Percentiles rank a stretch among this genome's conserved stretches.
Evolutionary conservation across 2,113 vertebrate species (phyloP).

Genomic region (Eidolon helvum): DNA sequence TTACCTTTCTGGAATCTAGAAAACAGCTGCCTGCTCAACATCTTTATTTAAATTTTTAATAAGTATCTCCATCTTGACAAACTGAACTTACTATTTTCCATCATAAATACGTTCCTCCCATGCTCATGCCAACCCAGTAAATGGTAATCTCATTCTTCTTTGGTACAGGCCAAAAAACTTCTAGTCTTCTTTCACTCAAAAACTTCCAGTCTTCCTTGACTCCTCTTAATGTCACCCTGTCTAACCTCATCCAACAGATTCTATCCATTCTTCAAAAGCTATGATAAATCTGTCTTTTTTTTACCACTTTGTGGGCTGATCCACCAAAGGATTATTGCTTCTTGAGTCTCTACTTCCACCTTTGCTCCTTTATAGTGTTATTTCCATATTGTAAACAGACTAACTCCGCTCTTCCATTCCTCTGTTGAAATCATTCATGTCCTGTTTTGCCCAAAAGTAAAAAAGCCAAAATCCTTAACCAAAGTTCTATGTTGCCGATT

Average conservation of each 20-base stretch:
- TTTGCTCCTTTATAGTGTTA: not conserved
- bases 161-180: not conserved
- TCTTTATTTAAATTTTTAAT: constrained; percentile 28
- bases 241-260: not conserved
- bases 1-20: not conserved
- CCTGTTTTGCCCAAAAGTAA: not conserved
- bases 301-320: not conserved
- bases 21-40: not conserved
- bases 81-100: not conserved
- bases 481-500: not conserved
- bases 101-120: not conserved
- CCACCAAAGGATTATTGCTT: not conserved
- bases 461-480: not conserved
- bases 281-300: not conserved
- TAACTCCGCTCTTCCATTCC: not conserved
- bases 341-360: not conserved
- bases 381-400: not conserved
- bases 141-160: not conserved
- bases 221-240: not conserved
- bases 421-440: not conserved
- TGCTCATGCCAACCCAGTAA: not conserved
- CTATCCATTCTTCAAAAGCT: not conserved
- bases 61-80: not conserved
- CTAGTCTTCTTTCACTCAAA: not conserved
- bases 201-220: not conserved